Percentiles rank a stretch among this genome's conserved stretches.
phyloP scores from a whole-genome alignment of 2,888 invertebrate genomes.

The Phyto melanocephala region DNA sequence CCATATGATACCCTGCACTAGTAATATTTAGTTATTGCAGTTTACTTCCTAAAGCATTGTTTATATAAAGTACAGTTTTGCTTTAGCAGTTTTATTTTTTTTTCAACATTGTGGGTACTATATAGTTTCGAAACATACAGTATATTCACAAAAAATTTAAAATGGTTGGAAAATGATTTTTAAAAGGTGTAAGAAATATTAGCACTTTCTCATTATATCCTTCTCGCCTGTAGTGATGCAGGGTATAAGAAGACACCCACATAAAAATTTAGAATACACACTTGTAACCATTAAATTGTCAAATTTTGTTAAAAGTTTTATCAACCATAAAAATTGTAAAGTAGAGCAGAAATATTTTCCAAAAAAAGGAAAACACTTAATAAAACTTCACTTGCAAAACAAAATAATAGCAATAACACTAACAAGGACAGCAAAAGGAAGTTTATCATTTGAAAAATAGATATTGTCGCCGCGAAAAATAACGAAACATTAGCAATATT shows the following conservation, averaged over 20 bases:
- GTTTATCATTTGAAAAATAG: slow-evolving; percentile 42
- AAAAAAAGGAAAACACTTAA: not conserved
- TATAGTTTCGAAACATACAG: no score
- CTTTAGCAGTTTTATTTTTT: no score
- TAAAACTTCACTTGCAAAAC: not conserved
- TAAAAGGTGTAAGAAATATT: no score
- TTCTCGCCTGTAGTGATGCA: no score
- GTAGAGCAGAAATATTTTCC: slow-evolving; percentile 3
- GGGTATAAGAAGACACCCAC: not conserved
- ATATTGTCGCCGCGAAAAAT: slow-evolving; percentile 12
- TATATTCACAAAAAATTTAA: no score
- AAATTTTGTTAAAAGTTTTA: slow-evolving; percentile 32
- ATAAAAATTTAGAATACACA: not conserved
- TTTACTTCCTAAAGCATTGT: no score
- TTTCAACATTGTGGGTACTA: no score
- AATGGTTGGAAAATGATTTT: no score
- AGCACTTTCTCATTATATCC: no score
- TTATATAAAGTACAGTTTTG: no score
- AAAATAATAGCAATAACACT: not conserved
- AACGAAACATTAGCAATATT: slow-evolving; percentile 20
- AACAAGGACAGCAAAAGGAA: not conserved
- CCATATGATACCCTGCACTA: no score
- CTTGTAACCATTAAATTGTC: slow-evolving; percentile 20
- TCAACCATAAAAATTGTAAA: slow-evolving; percentile 4
- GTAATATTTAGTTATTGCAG: no score